Conservation (phyloP, 2,113 vertebrate species). For the Zootoca vivipara region DNA sequence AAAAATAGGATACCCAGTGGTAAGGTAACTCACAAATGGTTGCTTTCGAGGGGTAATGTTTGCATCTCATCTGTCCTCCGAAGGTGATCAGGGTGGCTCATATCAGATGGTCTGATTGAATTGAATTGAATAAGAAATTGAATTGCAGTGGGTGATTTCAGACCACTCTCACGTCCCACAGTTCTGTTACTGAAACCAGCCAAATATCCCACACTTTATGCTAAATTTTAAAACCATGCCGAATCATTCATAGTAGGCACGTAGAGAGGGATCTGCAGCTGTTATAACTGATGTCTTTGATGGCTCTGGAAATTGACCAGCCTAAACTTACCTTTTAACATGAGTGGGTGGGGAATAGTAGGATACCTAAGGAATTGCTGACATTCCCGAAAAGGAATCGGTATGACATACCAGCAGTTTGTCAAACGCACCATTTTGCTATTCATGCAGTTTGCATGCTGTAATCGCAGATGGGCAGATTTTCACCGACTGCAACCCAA, state of each 20-base stretch:
- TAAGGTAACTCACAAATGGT: not conserved
- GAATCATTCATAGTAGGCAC: not conserved
- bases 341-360: no score
- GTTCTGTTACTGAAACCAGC: not conserved
- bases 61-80: not conserved
- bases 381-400: not conserved
- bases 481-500: not conserved
- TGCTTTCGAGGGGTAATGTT: not conserved
- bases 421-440: not conserved
- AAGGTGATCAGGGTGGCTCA: not conserved
- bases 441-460: not conserved
- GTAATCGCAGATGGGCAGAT: not conserved
- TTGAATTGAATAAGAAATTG: no score
- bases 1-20: no score
- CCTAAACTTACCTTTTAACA: not conserved
- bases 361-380: not conserved
- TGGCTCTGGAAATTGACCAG: not conserved
- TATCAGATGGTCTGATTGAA: not conserved
- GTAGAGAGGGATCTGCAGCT: not conserved
- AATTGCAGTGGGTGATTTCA: not conserved
- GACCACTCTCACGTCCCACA: not conserved
- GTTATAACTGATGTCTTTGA: not conserved
- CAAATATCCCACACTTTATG: no score
- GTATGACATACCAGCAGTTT: not conserved
- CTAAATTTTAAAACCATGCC: not conserved